Evolutionary conservation across 1,140 invertebrate genomes (phyloP), one percentile per base, ranked within the genome.

Genomic region (Gryllus bimaculatus): DNA sequence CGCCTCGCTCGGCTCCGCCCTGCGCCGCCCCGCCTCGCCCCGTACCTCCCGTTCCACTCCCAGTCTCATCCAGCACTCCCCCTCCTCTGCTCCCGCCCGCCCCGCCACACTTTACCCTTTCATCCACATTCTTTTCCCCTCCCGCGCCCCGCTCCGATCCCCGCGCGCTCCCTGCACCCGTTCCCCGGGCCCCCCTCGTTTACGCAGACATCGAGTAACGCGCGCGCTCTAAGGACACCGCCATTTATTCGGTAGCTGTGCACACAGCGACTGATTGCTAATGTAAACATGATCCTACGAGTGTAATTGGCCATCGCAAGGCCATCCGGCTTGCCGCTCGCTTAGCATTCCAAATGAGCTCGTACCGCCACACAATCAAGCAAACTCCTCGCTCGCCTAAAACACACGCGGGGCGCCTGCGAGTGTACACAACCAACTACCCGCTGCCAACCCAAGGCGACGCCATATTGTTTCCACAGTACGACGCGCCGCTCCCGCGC

Each of bases 201-300:
- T 18, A 66, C 54, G 54, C 54, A 66, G 54, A 66, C 54, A 66
- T 66, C 54, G 54, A 66, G 54, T 66, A 66, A 66, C 54, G 18
- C 54, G 10, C n/a, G 54, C 54, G 54, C 54, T 66, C 54, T 66
- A 66, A 7, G 54, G 2, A 66, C 54, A 1, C n/a, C n/a, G n/a
- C 54, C 54, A 66, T 66, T 66, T 66, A 66, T 66, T 66, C 54
- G 54, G 54, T 66, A 66, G 54, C 54, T 66, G 54, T 66, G 54
- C 54, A 66, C 54, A 66, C 54, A 66, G 54, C 54, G 54, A 66
- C 54, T 66, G 54, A 66, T 66, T 66, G 54, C 54, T 66, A 66
- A 66, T 66, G 54, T 66, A 66, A 66, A 66, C 54, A 66, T 66
- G 54, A 66, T 66, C 54, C 54, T 66, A 66, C 54, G 54, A 66